These are phyloP conservation scores for Alouatta palliata DNA, from an alignment of 2,113 vertebrate genomes.

Conservation along the genomic window DNA sequence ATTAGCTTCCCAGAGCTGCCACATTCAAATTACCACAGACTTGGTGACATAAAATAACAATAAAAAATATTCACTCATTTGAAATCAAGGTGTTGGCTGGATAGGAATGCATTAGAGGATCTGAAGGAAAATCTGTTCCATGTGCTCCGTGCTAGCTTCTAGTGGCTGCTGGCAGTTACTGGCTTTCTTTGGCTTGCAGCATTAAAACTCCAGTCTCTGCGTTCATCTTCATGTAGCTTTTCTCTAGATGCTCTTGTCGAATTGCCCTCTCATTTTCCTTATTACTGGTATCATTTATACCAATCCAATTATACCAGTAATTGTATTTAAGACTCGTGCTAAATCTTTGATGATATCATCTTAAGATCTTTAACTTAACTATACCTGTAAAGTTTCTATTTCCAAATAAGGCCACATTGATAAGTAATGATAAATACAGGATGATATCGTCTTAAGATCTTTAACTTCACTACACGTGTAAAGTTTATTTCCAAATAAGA, in stretches of 20 bases:
- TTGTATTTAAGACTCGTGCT: not conserved
- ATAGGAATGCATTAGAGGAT: not conserved
- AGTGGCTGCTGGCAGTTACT: not conserved
- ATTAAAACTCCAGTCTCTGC: not conserved
- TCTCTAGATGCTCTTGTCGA: not conserved
- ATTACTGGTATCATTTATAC: no score
- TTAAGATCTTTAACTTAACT: not conserved
- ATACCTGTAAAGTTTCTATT: no score
- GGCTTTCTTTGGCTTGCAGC: no score
- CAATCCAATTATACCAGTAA: not conserved
- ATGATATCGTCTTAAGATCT: not conserved
- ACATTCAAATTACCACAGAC: not conserved
- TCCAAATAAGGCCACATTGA: no score
- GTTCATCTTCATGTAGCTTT: not conserved
- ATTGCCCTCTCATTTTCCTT: not conserved
- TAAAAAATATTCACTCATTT: not conserved
- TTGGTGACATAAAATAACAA: not conserved
- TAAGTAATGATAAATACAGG: not conserved
- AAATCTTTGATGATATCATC: not conserved
- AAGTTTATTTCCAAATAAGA: not conserved
- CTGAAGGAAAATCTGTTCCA: not conserved
- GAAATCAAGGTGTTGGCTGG: not conserved
- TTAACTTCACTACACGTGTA: not conserved
- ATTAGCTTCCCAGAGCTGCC: not conserved
- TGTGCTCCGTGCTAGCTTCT: not conserved